phyloP scores from a whole-genome alignment of 2,888 invertebrate species.

The Anthoptus insignis region DNA sequence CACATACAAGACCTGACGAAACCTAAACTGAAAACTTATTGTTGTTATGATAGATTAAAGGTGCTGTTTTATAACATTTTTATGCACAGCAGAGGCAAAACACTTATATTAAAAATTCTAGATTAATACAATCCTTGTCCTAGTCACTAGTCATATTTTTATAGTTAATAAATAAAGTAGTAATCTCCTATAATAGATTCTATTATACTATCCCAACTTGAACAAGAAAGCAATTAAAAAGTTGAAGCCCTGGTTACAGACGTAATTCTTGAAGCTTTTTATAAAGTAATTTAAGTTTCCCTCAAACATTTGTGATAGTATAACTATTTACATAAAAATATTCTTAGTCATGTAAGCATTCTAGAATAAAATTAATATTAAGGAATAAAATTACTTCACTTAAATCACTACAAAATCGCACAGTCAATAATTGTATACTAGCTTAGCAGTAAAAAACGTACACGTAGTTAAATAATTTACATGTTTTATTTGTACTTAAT shows the following conservation, averaged over 20 bases:
- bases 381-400: background rate
- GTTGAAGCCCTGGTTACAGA: conserved; percentile 14
- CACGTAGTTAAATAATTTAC: background rate
- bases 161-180: background rate
- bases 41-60: too few relatives aligned
- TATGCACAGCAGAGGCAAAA: too few relatives aligned
- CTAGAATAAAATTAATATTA: too few relatives aligned
- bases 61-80: too few relatives aligned
- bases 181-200: conserved; percentile 27
- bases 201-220: conserved; percentile 17
- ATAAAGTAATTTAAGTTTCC: conserved; percentile 1
- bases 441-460: too few relatives aligned
- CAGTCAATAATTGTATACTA: too few relatives aligned
- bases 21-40: too few relatives aligned
- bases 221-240: conserved; percentile 30
- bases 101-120: too few relatives aligned
- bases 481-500: background rate
- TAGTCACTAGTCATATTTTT: too few relatives aligned
- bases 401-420: background rate
- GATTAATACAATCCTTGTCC: too few relatives aligned
- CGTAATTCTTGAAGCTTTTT: conserved; percentile 7
- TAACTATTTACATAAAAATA: too few relatives aligned
- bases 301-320: background rate
- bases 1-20: background rate
- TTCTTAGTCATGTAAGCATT: too few relatives aligned